A percentile compares a stretch with the other conserved stretches of the same genome.
Conservation (phyloP, 2,797 vertebrate species). For the Labroides dimidiatus region DNA sequence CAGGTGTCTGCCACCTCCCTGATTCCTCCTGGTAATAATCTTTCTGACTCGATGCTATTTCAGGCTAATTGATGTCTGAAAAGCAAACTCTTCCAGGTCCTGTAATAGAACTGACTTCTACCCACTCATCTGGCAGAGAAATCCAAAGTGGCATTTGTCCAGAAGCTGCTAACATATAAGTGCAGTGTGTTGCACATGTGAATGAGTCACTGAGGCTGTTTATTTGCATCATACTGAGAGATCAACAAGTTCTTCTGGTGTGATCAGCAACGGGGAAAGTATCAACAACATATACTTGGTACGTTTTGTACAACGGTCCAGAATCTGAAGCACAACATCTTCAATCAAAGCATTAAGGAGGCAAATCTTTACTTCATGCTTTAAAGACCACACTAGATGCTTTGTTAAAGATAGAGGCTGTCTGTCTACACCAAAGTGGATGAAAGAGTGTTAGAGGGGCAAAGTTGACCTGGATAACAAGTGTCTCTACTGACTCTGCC, state of each 20-base stretch:
- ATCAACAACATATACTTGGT: constrained; percentile 3
- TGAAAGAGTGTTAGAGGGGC: constrained; percentile 53
- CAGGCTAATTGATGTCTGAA: constrained; percentile 81
- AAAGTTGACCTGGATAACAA: constrained; percentile 70
- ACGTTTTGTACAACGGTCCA: constrained; percentile 16
- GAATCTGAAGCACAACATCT: constrained; percentile 5
- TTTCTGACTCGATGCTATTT: constrained; percentile 76
- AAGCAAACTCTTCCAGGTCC: constrained; percentile 60
- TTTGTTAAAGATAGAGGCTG: constrained; percentile 8
- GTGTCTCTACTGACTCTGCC: constrained; percentile 54
- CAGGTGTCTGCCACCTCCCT: constrained; percentile 75
- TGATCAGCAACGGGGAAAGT: constrained; percentile 26
- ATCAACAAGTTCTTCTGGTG: background rate
- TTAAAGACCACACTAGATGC: constrained; percentile 23
- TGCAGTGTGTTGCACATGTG: constrained; percentile 21
- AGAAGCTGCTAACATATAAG: constrained; percentile 33
- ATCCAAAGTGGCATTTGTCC: constrained; percentile 66
- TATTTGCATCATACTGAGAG: constrained; percentile 1
- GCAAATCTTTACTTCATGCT: constrained; percentile 25
- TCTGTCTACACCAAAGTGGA: constrained; percentile 47
- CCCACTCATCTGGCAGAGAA: constrained; percentile 60
- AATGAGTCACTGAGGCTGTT: constrained; percentile 41
- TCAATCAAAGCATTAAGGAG: constrained; percentile 3
- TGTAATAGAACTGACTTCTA: constrained; percentile 71
- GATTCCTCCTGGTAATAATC: constrained; percentile 74